Evolutionary conservation across 2,888 invertebrate species (phyloP), one percentile per base, ranked within the genome.

Genomic region (Bimastos eiseni): DNA sequence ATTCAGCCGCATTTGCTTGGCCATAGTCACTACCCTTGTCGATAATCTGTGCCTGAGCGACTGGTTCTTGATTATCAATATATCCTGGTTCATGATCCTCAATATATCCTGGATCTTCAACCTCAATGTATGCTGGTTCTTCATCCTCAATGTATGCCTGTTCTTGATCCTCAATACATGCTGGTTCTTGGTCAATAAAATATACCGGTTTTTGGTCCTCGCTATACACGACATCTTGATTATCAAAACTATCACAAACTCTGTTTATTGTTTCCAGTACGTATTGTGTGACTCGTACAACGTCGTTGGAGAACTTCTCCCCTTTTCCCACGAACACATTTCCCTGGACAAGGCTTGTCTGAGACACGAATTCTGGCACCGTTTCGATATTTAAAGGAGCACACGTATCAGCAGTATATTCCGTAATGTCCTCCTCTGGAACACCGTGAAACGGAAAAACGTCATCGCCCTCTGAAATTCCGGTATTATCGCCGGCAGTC

Each of bases 181-280:
- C 70, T n/a, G 70, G 11, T 70, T 70, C 70, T n/a, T 70, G n/a
- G 8, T 70, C 70, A 1, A n/a, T n/a, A 8, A n/a, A 11, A n/a
- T n/a, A 70, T 11, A 6, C 15, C 41, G 41, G 41, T 41, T 41
- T 15, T 41, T 49, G 49, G 3, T 49, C 49, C 17, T 49, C 49
- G 19, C 15, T 19, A 21, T 21, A 49, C 4, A 70, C 1, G 17
- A n/a, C 70, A 30, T 36, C 37, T 19, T 86, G 86, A 34, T 36
- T 37, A 4, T n/a, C 86, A 86, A 86, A 86, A 86, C 86, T 86
- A 34, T 34, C 86, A 37, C 86, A 86, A 37, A 86, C 86, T 37
- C 86, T 34, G 86, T 86, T 33, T 6, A 86, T 86, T 21, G 86
- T 37, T 15, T 86, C 86, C 86, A 86, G 86, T 5, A 86, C 86